Percentiles rank a stretch among this genome's conserved stretches.
phyloP scores from a whole-genome alignment of 2,888 invertebrate genomes.

The Auanema sp. region DNA sequence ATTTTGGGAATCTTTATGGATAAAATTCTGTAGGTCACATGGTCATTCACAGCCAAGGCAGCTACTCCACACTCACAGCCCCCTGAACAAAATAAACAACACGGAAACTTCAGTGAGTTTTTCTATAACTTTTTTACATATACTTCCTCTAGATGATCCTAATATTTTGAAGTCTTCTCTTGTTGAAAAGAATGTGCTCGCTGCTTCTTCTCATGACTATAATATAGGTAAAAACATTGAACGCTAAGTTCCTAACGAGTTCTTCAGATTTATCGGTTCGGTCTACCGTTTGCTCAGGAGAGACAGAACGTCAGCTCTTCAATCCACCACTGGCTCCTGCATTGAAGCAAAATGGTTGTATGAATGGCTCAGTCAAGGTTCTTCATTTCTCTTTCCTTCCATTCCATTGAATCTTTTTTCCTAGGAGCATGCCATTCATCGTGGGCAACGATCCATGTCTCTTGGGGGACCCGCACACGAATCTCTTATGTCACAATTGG shows the following conservation, averaged over 20 bases:
- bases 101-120: no score
- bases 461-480: constrained; percentile 62
- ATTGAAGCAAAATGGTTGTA: constrained; percentile 37
- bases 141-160: no score
- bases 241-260: no score
- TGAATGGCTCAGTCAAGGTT: background rate
- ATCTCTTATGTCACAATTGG: constrained; percentile 52
- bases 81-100: constrained; percentile 11
- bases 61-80: constrained; percentile 41
- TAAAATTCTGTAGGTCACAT: constrained; percentile 30
- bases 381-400: background rate
- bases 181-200: no score
- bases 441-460: constrained; percentile 61
- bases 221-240: no score
- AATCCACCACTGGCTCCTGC: constrained; percentile 46
- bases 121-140: no score
- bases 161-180: no score
- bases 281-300: no score
- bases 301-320: constrained; percentile 16
- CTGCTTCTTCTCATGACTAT: no score
- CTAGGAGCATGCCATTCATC: constrained; percentile 45
- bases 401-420: constrained; percentile 5
- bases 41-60: constrained; percentile 43
- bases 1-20: background rate
- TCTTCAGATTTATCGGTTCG: no score